Evolutionary conservation across 30 jellyfish, hydroid and myxozoan species (phyloP).

Genomic region (Morbakka virulenta): DNA sequence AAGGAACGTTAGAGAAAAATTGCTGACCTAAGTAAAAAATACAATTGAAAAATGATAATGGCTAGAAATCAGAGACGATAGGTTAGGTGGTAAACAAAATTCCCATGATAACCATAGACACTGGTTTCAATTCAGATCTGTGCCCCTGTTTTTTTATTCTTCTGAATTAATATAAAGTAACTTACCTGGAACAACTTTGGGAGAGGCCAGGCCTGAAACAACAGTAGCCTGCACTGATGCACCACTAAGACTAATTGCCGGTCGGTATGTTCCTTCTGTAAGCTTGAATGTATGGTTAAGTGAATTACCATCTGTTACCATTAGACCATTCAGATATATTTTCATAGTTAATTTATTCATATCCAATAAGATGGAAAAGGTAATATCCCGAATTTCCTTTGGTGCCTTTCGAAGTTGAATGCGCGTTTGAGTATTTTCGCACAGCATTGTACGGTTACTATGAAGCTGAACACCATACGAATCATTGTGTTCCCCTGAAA

Average conservation of each 20-base stretch:
- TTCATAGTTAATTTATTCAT: constrained; percentile 46
- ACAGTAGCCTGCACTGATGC: constrained; percentile 4
- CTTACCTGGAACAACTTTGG: neutral
- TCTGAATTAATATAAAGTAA: too few relatives aligned
- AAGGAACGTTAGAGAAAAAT: too few relatives aligned
- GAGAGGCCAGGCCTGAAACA: constrained; percentile 5
- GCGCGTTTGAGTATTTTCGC: constrained; percentile 45
- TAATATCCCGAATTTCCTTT: constrained; percentile 18
- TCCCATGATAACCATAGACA: too few relatives aligned
- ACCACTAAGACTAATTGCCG: constrained; percentile 51
- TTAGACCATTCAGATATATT: constrained; percentile 51
- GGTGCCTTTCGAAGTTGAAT: constrained; percentile 29
- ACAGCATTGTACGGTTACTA: constrained; percentile 40
- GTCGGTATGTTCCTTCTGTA: constrained; percentile 10
- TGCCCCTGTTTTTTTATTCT: too few relatives aligned
- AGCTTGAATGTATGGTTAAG: neutral
- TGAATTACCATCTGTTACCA: neutral
- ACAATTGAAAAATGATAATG: too few relatives aligned
- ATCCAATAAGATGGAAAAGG: constrained; percentile 26
- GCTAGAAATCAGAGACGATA: too few relatives aligned
- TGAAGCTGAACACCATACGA: constrained; percentile 63
- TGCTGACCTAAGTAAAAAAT: too few relatives aligned
- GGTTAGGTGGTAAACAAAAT: too few relatives aligned
- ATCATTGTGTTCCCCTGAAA: constrained; percentile 47
- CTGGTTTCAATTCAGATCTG: too few relatives aligned